Evolutionary conservation across 1,140 invertebrate genomes (phyloP), one percentile per base, ranked within the genome.

Genomic region (Proctacanthus coquilletti): DNA sequence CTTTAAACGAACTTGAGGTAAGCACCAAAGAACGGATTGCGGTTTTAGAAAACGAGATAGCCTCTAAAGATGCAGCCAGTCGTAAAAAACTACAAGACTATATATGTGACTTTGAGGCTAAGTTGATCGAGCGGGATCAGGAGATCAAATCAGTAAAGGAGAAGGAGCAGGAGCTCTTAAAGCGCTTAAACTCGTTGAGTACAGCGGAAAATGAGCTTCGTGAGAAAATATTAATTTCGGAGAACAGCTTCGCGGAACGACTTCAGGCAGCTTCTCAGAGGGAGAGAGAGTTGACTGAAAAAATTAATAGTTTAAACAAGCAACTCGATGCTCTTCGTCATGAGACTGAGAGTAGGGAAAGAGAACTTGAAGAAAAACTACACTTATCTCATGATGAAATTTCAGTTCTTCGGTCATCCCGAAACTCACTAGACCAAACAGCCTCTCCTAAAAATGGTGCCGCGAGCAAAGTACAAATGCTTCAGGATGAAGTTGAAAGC

Each of bases 401-500:
- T 10, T 50, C 52, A 1, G 53, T 58, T 15, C 40, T 55, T 11
- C 50, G 57, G 11, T 49, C 38, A 40, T 51, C 47, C 6, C 40
- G 30, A 11, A 34, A 11, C 21, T 23, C 18, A 14, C 19, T 17
- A 4, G 32, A 36, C 13, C 36, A 27, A 11, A 18, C 36, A 30
- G 11, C 18, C 11, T 15, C 18, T 9, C 23, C 23, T 11, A 39
- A 15, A 18, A 20, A 35, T 35, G 34, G 36, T 10, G 10, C 19
- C 2, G 21, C 31, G 9, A 52, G 41, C 1, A 52, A 59, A 18
- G n/a, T 55, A 2, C 57, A 61, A 1, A 61, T 65, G 3, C 44
- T 76, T 14, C 51, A 65, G 29, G 69, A 69, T 15, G 74, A 86
- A 60, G 76, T 80, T 1, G 74, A 80, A 37, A 84, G 80, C 1